These are phyloP conservation scores for Scaptomyza reducta DNA, from an alignment of 2,888 invertebrate genomes.

Conservation along the genomic window DNA sequence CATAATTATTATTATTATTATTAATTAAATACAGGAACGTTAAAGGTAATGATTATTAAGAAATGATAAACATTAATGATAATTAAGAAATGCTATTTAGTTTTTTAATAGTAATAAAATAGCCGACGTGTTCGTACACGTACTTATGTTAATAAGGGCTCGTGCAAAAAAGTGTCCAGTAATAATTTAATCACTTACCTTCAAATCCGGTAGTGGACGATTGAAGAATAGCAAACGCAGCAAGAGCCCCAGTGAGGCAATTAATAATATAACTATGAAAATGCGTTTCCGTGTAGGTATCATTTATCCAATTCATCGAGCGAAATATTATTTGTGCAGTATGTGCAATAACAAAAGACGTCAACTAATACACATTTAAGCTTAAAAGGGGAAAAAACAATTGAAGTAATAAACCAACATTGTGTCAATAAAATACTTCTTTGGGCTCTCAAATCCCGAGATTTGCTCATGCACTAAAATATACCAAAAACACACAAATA, in stretches of 20 bases:
- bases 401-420: constrained; percentile 12
- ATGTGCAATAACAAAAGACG: constrained; percentile 36
- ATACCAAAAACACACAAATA: constrained; percentile 15
- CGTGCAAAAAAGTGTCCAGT: not conserved
- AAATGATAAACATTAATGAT: too few relatives aligned
- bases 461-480: constrained; percentile 5
- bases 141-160: not conserved
- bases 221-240: constrained; percentile 60
- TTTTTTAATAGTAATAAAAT: not conserved
- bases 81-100: too few relatives aligned
- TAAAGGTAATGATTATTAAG: too few relatives aligned
- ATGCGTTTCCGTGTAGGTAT: constrained; percentile 74
- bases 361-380: constrained; percentile 7
- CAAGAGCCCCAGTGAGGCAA: constrained; percentile 49
- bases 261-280: constrained; percentile 54
- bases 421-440: constrained; percentile 18
- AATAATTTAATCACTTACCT: constrained; percentile 45
- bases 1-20: too few relatives aligned
- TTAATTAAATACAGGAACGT: too few relatives aligned
- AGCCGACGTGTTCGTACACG: not conserved
- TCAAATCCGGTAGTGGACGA: constrained; percentile 46
- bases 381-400: not conserved
- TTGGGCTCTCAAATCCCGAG: not conserved
- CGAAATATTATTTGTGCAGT: constrained; percentile 41
- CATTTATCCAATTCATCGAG: constrained; percentile 63